Conservation (phyloP, 2,113 vertebrate species). For the Numida meleagris region DNA sequence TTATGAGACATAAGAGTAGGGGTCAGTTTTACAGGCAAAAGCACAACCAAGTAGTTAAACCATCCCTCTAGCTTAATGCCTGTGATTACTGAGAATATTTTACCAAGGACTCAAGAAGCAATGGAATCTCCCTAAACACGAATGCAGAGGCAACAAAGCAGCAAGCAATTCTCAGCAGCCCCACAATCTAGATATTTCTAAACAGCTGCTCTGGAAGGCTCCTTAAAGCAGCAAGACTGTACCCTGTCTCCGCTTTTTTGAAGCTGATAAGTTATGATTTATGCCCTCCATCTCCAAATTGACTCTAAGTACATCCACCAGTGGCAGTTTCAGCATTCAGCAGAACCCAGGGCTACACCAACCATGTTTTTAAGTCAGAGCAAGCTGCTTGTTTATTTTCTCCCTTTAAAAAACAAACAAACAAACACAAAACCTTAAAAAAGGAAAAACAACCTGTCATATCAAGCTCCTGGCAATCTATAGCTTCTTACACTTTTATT, state of each 20-base stretch:
- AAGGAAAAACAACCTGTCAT: background rate
- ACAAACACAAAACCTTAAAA: background rate
- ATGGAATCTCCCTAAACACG: background rate
- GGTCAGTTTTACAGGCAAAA: background rate
- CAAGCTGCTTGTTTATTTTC: background rate
- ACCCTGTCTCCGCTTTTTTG: conserved; percentile 1
- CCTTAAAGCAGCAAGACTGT: background rate
- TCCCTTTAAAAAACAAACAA: background rate
- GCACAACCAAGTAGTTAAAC: background rate
- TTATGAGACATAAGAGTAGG: background rate
- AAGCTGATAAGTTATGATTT: conserved; percentile 33
- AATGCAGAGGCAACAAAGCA: background rate
- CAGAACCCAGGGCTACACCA: conserved; percentile 32
- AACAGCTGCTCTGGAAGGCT: background rate
- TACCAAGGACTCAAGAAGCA: background rate
- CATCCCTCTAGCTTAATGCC: background rate
- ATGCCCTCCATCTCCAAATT: conserved; percentile 22
- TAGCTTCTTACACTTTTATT: background rate
- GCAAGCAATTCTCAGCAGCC: background rate
- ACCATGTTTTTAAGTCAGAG: conserved; percentile 21
- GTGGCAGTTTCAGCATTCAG: conserved; percentile 24
- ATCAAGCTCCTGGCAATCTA: background rate
- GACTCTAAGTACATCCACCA: conserved; percentile 1
- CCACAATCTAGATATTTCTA: background rate
- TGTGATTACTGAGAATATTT: background rate